Base-by-base conservation (phyloP, 2,888 invertebrate species). In the Pyrrhia umbra region DNA sequence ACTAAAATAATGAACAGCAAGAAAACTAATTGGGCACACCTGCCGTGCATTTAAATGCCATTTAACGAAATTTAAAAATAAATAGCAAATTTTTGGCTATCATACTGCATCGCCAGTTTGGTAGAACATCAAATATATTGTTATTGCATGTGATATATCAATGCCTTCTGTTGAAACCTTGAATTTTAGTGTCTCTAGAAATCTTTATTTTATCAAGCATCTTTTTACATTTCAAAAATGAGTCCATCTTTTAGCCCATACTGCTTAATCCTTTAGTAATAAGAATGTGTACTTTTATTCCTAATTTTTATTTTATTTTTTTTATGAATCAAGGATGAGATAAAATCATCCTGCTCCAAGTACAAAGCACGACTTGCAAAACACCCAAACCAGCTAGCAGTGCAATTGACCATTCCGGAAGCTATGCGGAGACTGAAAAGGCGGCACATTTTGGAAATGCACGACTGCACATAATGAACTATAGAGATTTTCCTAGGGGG, bases 21-120 rank as follows among this genome's bases (percentile, higher is more conserved):
- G 25, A 21, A 42, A 45, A 16, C 34, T 34, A 25, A 2, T 3
- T 4, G 23, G 0, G 3, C 34, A 42, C n/a, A 55, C 25, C 25
- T 37, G 56, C 42, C 66, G 47, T 37, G 13, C 13, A 56, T 65
- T 65, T 55, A 56, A 66, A 66, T 49, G 47, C 18, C 34, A 3
- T 9, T 10, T 34, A 3, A 1, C n/a, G 39, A 8, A 49, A 40
- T 56, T 50, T 49, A 43, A 54, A 50, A 55, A 55, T 40, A 40
- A 62, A 55, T 49, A 49, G 54, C 13, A 43, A 63, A 63, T 37
- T 70, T 65, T 71, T 65, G 58, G 51, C 42, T 59, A 51, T 55
- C 50, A 64, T 27, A 60, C 66, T 45, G 49, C 52, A 66, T 57
- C 57, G 40, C 45, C 56, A 66, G 54, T 66, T 47, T 50, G 23